Percentiles rank a stretch among this genome's conserved stretches.
Conservation (phyloP, 2,113 vertebrate species). For the Marmota flaviventris region DNA sequence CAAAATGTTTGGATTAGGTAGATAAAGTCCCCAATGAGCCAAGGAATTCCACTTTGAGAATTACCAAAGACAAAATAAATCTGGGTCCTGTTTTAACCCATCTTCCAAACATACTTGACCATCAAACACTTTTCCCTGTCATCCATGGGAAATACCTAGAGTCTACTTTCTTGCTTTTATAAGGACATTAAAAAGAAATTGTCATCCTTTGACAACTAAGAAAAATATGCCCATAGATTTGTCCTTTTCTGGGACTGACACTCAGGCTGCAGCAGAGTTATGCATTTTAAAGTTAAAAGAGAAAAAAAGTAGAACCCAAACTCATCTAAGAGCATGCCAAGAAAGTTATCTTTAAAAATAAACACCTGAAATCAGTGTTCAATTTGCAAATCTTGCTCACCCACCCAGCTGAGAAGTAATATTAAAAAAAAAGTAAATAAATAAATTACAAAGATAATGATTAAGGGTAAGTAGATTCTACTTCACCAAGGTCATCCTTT, state of each 20-base stretch:
- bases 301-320: background rate
- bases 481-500: background rate
- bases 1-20: slow-evolving; percentile 17
- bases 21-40: background rate
- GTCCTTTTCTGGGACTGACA: background rate
- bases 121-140: background rate
- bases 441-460: background rate
- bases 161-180: background rate
- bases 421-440: too few species aligned
- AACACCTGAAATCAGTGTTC: background rate
- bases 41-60: background rate
- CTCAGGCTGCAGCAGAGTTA: background rate
- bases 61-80: slow-evolving; percentile 37
- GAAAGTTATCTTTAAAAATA: slow-evolving; percentile 15
- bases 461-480: background rate
- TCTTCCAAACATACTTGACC: background rate
- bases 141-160: background rate
- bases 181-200: background rate
- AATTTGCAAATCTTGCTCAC: background rate
- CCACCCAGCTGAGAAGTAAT: background rate
- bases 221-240: background rate
- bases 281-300: background rate
- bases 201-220: background rate
- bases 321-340: background rate
- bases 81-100: slow-evolving; percentile 24